phyloP scores from a whole-genome alignment of 2,113 vertebrate genomes.

The Chloropsis cyanopogon region DNA sequence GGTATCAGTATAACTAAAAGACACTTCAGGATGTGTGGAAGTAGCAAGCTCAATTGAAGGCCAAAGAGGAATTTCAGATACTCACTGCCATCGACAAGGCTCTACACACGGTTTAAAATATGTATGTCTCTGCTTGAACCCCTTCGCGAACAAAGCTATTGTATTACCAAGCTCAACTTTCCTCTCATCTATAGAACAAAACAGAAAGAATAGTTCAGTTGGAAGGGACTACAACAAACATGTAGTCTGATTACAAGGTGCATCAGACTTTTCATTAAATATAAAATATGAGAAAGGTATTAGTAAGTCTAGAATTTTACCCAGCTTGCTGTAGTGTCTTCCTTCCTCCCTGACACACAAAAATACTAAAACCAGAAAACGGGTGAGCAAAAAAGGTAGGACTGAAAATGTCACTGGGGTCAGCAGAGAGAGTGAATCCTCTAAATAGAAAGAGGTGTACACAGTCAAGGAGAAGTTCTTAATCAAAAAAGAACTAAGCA shows the following conservation, averaged over 20 bases:
- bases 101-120: not conserved
- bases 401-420: not conserved
- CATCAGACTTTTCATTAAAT: not conserved
- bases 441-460: not conserved
- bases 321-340: not conserved
- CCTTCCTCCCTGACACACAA: not conserved
- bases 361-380: not conserved
- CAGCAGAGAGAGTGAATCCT: not conserved
- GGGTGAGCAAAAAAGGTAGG: not conserved
- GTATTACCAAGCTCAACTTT: not conserved
- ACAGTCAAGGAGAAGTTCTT: not conserved
- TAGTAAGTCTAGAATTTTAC: not conserved
- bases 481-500: conserved; percentile 7
- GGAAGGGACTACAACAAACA: not conserved
- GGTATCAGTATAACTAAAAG: not conserved
- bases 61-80: not conserved
- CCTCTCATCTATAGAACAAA: not conserved
- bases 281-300: not conserved
- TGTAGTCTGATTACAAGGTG: not conserved
- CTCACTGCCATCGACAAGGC: not conserved
- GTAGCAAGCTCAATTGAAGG: not conserved
- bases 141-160: not conserved
- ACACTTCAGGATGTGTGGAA: not conserved
- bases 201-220: not conserved
- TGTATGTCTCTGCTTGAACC: not conserved